phyloP scores from a whole-genome alignment of 1,140 invertebrate genomes.

The Wiebesia pumilae region DNA sequence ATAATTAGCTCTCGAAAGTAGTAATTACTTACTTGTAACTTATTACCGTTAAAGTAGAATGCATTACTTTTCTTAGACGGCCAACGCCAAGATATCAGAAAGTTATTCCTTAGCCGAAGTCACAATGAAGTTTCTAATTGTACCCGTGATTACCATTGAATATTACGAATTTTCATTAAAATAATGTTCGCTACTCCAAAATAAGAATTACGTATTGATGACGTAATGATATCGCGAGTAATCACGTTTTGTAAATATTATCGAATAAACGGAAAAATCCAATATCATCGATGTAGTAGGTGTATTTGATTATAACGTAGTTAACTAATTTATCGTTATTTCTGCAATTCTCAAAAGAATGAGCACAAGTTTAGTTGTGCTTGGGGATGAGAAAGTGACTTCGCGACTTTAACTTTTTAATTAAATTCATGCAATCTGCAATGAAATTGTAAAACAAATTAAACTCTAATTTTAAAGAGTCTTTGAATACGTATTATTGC shows the following conservation, averaged over 20 bases:
- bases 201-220: background rate
- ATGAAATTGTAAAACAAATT: background rate
- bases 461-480: background rate
- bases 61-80: background rate
- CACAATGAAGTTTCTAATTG: background rate
- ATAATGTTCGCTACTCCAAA: background rate
- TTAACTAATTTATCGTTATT: too few species aligned
- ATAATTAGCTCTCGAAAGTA: slow-evolving; percentile 10
- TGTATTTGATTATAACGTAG: too few species aligned
- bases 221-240: background rate
- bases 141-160: background rate
- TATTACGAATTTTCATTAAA: background rate
- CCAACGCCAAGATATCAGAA: background rate
- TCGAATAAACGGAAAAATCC: too few species aligned
- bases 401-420: too few species aligned
- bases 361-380: too few species aligned
- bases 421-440: background rate
- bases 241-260: too few species aligned
- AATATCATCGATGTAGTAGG: too few species aligned
- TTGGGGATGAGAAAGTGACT: too few species aligned
- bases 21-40: slow-evolving; percentile 14
- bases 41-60: background rate
- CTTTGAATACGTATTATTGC: background rate
- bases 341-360: too few species aligned
- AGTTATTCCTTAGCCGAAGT: background rate